Evolutionary conservation across 2,113 vertebrate species (phyloP), one percentile per base, ranked within the genome.

Genomic region (Grantiella picta): DNA sequence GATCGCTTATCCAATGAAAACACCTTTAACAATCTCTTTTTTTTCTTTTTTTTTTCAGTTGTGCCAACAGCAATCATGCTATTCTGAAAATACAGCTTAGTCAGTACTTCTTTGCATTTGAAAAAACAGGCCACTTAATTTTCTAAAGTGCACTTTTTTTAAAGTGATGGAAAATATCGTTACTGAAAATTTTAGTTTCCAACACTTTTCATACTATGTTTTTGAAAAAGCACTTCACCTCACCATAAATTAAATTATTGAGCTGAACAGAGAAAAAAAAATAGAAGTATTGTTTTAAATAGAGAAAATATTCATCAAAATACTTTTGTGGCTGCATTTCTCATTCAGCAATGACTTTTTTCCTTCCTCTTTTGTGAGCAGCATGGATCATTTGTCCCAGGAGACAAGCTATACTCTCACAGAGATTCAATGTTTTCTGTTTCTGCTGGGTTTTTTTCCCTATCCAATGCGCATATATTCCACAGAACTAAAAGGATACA

Each of bases 101-200:
- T 65, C 17, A 52, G 12, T 83, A 59, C 9, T 11, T 27, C 21
- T 82, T 77, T 89, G 25, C 36, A 36, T 53, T 69, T 54, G 50
- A 38, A 75, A 92, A 92, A 85, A 19, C 33, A 89, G 72, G 15
- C 31, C 54, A 63, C 45, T 72, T 61, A 15, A 29, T 90, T 92
- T 86, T 89, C 57, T 73, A 8, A 86, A 89, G 14, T 73, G 31
- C 40, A 61, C 8, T 63, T 68, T 86, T 45, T 38, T 0, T 38
- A 10, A 40, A 83, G 31, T 47, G 18, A 38, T 63, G 22, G 21
- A 42, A 92, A 80, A 76, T 88, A 85, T 23, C 7, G 14, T 68
- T 82, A 54, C 71, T 65, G 44, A 91, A 96, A 94, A 91, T 59
- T 78, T 68, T 44, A 12, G 93, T 81, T 93, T 89, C 61, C 20